phyloP scores from a whole-genome alignment of 2,888 invertebrate genomes.

The Harpalus rubripes region DNA sequence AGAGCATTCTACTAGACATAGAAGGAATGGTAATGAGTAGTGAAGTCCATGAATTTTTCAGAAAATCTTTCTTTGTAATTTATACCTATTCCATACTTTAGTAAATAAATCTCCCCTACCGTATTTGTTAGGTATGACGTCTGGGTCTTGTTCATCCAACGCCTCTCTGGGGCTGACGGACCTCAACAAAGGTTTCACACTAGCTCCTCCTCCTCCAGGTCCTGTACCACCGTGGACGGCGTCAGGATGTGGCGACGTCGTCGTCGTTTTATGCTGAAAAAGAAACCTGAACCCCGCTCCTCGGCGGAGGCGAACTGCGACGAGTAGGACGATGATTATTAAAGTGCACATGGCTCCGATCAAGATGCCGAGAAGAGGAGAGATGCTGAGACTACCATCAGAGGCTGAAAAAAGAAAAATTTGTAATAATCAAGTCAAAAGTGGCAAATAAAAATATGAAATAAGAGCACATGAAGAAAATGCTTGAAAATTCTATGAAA shows the following conservation, averaged over 20 bases:
- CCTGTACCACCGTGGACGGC: slow-evolving; percentile 70
- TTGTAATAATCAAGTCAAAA: neutral
- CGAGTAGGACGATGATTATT: slow-evolving; percentile 78
- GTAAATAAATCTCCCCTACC: slow-evolving; percentile 77
- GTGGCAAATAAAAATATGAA: neutral
- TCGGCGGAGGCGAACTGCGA: slow-evolving; percentile 78
- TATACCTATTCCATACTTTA: no score
- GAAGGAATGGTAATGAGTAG: no score
- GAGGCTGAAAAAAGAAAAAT: slow-evolving; percentile 77
- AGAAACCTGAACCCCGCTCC: slow-evolving; percentile 72
- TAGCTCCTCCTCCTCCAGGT: slow-evolving; percentile 74
- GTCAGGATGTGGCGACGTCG: slow-evolving; percentile 73
- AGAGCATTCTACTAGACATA: no score
- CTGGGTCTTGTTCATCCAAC: slow-evolving; percentile 83
- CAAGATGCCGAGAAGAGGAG: slow-evolving; percentile 80
- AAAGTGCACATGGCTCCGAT: slow-evolving; percentile 80
- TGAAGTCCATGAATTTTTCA: no score
- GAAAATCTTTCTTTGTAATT: no score
- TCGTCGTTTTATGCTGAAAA: slow-evolving; percentile 77
- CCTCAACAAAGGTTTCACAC: slow-evolving; percentile 75
- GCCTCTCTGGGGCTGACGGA: slow-evolving; percentile 76
- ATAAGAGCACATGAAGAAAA: neutral
- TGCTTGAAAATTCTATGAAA: no score
- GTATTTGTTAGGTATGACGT: slow-evolving; percentile 87
- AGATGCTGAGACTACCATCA: slow-evolving; percentile 79